Conservation (phyloP, 2,797 vertebrate genomes). For the Neomorphus geoffroyi region DNA sequence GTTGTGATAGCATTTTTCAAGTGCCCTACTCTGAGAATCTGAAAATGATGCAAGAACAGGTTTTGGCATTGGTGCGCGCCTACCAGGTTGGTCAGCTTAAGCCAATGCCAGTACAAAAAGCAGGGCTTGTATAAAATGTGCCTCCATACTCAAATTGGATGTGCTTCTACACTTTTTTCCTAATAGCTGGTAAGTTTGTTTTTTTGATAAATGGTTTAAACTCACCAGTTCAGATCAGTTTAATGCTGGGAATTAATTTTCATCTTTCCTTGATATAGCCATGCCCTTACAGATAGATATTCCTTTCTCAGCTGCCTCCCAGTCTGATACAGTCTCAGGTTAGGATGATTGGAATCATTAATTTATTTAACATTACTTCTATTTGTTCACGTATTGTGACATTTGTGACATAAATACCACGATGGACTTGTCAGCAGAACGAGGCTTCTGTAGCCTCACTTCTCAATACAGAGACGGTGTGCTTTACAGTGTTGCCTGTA, state of each 20-base stretch:
- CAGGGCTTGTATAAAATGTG: neutral
- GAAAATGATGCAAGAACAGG: neutral
- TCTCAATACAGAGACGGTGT: neutral
- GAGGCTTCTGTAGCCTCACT: neutral
- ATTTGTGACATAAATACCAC: neutral
- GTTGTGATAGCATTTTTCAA: neutral
- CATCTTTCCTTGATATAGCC: neutral
- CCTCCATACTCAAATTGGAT: rapidly evolving
- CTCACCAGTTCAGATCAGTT: neutral
- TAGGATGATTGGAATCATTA: rapidly evolving
- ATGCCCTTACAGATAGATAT: neutral
- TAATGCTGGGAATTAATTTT: neutral
- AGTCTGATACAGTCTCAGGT: neutral
- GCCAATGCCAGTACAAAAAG: neutral
- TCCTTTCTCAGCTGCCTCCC: neutral
- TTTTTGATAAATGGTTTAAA: neutral
- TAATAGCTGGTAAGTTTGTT: neutral
- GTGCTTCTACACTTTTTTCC: neutral
- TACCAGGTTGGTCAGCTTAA: neutral
- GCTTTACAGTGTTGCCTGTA: neutral
- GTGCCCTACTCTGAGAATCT: neutral
- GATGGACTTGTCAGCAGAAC: neutral
- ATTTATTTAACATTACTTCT: neutral
- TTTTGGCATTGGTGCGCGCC: neutral
- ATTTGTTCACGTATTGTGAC: neutral